Conservation (phyloP, 2,888 invertebrate species). For the Sepioteuthis lessoniana region DNA sequence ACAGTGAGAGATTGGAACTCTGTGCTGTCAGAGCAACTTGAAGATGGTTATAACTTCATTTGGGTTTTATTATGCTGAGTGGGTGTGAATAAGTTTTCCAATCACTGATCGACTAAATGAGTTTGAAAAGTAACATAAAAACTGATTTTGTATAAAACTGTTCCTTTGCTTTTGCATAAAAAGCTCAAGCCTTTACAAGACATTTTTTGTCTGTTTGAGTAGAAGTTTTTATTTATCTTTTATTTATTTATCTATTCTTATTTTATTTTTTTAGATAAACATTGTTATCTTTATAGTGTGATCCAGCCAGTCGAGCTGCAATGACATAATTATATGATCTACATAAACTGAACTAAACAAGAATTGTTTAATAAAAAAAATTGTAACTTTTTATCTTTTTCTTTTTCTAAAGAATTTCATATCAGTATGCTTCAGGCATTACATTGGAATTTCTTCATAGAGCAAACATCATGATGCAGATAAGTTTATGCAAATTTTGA, state of each 20-base stretch:
- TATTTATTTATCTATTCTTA: neutral
- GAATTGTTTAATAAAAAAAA: neutral
- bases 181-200: too few species aligned
- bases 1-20: too few species aligned
- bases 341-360: neutral
- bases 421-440: neutral
- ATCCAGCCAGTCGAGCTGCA: neutral
- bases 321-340: neutral
- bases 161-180: too few species aligned
- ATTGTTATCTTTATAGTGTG: conserved; percentile 4
- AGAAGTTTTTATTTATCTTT: neutral
- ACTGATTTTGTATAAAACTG: too few species aligned
- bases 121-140: too few species aligned
- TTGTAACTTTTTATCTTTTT: neutral
- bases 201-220: too few species aligned
- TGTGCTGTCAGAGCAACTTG: too few species aligned
- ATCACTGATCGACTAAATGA: too few species aligned
- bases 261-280: neutral
- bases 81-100: too few species aligned
- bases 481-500: neutral
- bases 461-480: too few species aligned
- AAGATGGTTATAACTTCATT: too few species aligned
- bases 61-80: too few species aligned
- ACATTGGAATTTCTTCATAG: neutral
- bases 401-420: neutral